These are phyloP conservation scores for Astreopora myriophthalma DNA, from an alignment of 64 coral and sea anemone species.

Conservation along the genomic window DNA sequence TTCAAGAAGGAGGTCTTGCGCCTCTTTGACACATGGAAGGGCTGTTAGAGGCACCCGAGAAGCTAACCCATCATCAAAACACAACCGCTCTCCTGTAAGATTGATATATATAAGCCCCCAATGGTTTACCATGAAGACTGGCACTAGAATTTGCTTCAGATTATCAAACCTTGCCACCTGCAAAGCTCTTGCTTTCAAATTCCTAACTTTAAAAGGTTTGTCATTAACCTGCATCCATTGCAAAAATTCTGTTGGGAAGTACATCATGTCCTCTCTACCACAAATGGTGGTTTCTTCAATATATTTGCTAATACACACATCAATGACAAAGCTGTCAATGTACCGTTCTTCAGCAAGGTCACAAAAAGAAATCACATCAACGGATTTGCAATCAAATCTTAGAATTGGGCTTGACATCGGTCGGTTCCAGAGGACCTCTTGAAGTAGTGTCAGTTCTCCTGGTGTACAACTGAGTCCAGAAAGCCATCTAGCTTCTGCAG, in stretches of 20 bases:
- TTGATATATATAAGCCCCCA: conserved; percentile 64
- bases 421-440: conserved; percentile 15
- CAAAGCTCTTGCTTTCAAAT: conserved; percentile 11
- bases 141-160: conserved; percentile 54
- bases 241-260: conserved; percentile 58
- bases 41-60: conserved; percentile 18
- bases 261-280: conserved; percentile 17
- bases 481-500: background rate
- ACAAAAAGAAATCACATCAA: conserved; percentile 52
- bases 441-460: background rate
- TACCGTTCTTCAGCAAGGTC: conserved; percentile 55
- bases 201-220: conserved; percentile 15
- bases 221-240: conserved; percentile 45
- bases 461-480: background rate
- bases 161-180: background rate
- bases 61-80: conserved; percentile 78
- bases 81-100: background rate
- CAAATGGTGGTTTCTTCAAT: conserved; percentile 23
- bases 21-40: conserved; percentile 50
- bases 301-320: conserved; percentile 55
- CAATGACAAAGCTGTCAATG: conserved; percentile 62
- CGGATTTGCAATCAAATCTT: background rate
- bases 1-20: background rate
- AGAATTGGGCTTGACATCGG: conserved; percentile 15
- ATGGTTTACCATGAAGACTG: conserved; percentile 64